Base-by-base conservation (phyloP, 2,888 invertebrate species). In the Chelonus formosanus region DNA sequence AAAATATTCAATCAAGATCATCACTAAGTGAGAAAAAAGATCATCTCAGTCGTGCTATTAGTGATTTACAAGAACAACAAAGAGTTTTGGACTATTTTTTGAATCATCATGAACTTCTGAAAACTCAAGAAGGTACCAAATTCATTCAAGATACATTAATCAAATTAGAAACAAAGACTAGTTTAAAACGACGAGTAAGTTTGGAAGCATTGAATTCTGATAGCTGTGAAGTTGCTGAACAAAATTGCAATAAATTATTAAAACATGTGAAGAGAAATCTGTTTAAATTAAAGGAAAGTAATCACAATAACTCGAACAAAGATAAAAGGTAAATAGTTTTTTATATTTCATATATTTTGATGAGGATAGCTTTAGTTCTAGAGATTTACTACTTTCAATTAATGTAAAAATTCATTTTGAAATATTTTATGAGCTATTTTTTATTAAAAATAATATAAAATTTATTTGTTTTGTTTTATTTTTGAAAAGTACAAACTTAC, bases 11-110 rank as follows among this genome's bases (percentile, higher is more conserved):
- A 52, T 8, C 35, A 53, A 10, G 65, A 47, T 64, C 73, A 60
- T 67, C 65, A 55, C 75, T 76, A 4, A 63, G 63, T 10, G 68
- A 68, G 36, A 79, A 75, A 57, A 78, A 80, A 58, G 73, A 72
- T 20, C 71, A 77, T 5, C 73, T 81, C 45, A 75, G 79, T 74
- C 77, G 76, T 40, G 78, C 83, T 48, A 80, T 82, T 35, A 77
- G 83, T 35, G 78, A 82, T 67, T 80, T 84, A 32, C 78, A 84
- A 53, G 83, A 84, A 64, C 81, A 83, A 58, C 77, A 79, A 7
- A 77, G 77, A 3, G 76, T 82, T 3, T 70, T 84, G 45, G 80
- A 81, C 58, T 82, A 76, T 52, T 77, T 82, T 53, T 70, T 82
- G 7, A 74, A 71, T 59, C 80, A 79, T 65, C 75, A 76, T 63